These are phyloP conservation scores for Taenioides sp. DNA, from an alignment of 2,797 vertebrate genomes.

Conservation along the genomic window DNA sequence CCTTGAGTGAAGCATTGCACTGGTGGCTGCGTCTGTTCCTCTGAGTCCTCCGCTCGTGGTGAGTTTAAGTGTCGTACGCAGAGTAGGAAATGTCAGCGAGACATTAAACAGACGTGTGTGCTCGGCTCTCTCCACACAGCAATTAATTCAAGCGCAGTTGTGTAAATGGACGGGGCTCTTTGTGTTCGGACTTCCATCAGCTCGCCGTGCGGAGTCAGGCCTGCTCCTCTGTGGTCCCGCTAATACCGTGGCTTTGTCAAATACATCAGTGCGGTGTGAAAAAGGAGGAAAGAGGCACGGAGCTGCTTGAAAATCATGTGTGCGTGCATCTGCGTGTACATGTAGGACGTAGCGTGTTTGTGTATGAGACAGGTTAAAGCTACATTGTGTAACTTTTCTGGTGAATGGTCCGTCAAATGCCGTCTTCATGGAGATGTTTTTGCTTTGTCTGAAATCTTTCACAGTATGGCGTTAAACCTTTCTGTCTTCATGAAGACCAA, in stretches of 20 bases:
- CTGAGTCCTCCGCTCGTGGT: constrained; percentile 53
- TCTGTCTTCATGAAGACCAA: no score
- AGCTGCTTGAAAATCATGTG: not conserved
- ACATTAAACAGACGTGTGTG: constrained; percentile 82
- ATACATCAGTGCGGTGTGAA: not conserved
- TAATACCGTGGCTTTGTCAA: constrained; percentile 15
- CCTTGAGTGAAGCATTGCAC: constrained; percentile 73
- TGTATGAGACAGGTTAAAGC: not conserved
- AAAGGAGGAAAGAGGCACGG: not conserved
- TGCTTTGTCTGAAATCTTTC: no score
- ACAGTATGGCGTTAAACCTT: no score
- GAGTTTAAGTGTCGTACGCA: constrained; percentile 38
- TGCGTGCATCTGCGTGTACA: not conserved
- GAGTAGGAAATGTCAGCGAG: constrained; percentile 80
- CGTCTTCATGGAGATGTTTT: no score
- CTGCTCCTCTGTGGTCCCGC: constrained; percentile 1
- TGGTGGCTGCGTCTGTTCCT: constrained; percentile 51
- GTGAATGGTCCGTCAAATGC: no score
- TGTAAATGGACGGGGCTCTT: constrained; percentile 44
- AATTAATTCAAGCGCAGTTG: constrained; percentile 66
- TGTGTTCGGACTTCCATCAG: constrained; percentile 58
- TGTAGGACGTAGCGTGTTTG: not conserved
- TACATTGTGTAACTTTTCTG: no score
- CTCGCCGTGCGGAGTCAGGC: constrained; percentile 40
- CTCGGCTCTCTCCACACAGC: constrained; percentile 52